A percentile compares a stretch with the other conserved stretches of the same genome.
phyloP scores from a whole-genome alignment of 2,113 vertebrate species.

The Archilochus colubris region DNA sequence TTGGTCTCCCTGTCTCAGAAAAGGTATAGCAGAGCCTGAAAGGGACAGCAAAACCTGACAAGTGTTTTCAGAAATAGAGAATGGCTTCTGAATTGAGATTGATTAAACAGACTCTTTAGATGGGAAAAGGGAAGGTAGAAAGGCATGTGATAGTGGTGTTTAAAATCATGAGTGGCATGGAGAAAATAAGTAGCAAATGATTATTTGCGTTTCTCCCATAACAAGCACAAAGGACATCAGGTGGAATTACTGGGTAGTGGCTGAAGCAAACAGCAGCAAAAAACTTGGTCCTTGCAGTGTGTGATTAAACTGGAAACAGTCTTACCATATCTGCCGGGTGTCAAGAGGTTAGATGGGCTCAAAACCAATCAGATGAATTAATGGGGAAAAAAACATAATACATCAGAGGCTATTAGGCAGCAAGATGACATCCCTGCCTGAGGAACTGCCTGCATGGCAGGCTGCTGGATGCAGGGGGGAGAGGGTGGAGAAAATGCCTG shows the following conservation, averaged over 20 bases:
- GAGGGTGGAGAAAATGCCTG: background rate
- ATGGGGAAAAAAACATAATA: background rate
- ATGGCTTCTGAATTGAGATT: constrained; percentile 28
- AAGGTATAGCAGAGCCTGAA: background rate
- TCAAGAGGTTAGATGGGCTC: background rate
- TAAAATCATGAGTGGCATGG: constrained; percentile 51
- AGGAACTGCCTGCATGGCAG: background rate
- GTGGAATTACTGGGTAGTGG: background rate
- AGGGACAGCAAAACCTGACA: constrained; percentile 11
- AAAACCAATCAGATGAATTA: background rate
- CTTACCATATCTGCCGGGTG: background rate
- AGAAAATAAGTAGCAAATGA: constrained; percentile 57
- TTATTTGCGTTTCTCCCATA: constrained; percentile 23
- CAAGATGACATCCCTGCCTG: background rate
- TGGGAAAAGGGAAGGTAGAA: background rate
- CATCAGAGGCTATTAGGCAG: background rate
- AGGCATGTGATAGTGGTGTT: background rate
- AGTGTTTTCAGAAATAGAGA: constrained; percentile 30
- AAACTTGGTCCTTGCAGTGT: background rate
- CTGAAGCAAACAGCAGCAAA: constrained; percentile 21
- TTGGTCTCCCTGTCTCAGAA: background rate
- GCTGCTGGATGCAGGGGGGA: background rate
- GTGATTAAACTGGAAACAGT: background rate
- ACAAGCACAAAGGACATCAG: constrained; percentile 7
- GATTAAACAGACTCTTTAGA: constrained; percentile 52